Evolutionary conservation across 2,113 vertebrate genomes (phyloP), one percentile per base, ranked within the genome.

Genomic region (Cephalopterus ornatus): DNA sequence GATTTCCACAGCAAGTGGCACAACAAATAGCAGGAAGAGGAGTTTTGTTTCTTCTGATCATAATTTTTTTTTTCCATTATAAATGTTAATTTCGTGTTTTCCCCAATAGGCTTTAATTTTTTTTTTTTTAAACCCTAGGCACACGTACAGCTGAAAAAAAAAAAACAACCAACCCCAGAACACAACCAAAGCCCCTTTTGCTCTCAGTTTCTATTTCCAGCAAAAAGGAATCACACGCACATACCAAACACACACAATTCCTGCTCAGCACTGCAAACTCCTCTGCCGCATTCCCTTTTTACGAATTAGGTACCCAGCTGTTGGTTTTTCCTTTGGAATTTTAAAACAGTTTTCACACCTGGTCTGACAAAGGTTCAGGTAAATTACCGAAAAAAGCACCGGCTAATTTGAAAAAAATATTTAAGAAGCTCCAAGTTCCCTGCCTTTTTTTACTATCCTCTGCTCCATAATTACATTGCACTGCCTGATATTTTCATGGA

Each of bases 401-500:
- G 5, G 94, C 97, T 98, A 98, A 98, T 98, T 98, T 98, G 93
- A 98, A 97, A 98, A 98, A 95, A 97, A 98, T 97, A 97, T 96
- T 97, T 97, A 97, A 98, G 98, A 96, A 97, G 97, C 96, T 98
- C 97, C 95, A 95, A 98, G 97, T 98, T 98, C 89, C 97, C 96
- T 97, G 96, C 97, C 96, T 97, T 97, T 98, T 98, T 98, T 98
- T 98, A 96, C 98, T 96, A 97, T 96, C 96, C 97, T 97, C 97
- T 98, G 98, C 98, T 98, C 98, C 98, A 98, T 99, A 99, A 99
- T 99, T 99, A 99, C 98, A 99, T 98, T 98, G 98, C 98, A 97
- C 97, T 98, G 98, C 97, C 98, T 98, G 99, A 98, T 99, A 99
- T 99, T 99, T 99, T 99, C 99, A 99, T 98, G 99, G 98, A 98